These are phyloP conservation scores for Trichomycterus rosablanca DNA, from an alignment of 2,113 vertebrate genomes.

Conservation along the genomic window DNA sequence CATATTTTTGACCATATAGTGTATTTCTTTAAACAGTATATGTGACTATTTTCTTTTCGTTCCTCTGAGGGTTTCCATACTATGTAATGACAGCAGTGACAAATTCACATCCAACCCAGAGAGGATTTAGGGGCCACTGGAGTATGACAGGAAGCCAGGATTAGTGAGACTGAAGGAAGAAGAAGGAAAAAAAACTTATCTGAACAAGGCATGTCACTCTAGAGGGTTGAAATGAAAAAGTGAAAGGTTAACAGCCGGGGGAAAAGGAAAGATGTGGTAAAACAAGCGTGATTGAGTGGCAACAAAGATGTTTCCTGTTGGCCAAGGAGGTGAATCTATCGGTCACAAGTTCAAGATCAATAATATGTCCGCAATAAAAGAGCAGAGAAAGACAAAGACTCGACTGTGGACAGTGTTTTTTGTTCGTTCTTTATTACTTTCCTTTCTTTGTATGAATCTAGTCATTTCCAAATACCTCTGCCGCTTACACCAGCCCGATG, in stretches of 20 bases:
- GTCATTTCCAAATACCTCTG: no score
- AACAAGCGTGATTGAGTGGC: slow-evolving; percentile 21
- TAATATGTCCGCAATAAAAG: no score
- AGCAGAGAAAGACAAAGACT: no score
- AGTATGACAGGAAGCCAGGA: background rate
- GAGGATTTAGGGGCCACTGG: slow-evolving; percentile 23
- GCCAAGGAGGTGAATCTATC: slow-evolving; percentile 18
- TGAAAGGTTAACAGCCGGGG: slow-evolving; percentile 26
- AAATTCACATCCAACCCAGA: background rate
- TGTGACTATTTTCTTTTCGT: no score
- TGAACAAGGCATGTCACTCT: slow-evolving; percentile 16
- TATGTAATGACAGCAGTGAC: background rate
- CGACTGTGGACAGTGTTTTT: no score
- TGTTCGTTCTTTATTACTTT: no score
- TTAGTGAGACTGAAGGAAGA: slow-evolving; percentile 17
- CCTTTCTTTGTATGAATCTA: no score
- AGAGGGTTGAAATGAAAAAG: slow-evolving; percentile 23
- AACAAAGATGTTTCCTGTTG: slow-evolving; percentile 11
- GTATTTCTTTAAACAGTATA: no score
- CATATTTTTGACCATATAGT: no score
- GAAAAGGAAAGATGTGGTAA: slow-evolving; percentile 30
- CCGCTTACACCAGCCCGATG: no score
- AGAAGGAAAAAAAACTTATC: background rate
- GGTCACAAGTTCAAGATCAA: slow-evolving; percentile 12
- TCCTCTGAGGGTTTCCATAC: no score